phyloP scores from a whole-genome alignment of 2,113 vertebrate genomes.

The Neogale vison region DNA sequence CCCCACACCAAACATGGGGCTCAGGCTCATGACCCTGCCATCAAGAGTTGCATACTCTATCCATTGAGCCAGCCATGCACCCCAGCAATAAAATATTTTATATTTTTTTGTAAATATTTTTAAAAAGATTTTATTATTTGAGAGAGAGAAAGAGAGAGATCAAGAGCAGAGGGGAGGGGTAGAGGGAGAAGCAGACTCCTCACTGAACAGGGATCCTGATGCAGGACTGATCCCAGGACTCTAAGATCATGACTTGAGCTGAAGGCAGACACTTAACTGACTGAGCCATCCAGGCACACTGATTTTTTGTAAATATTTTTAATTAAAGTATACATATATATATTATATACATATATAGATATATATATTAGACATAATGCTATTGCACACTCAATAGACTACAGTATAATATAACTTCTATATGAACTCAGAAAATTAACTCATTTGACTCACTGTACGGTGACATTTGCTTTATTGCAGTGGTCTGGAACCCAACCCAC shows the following conservation, averaged over 20 bases:
- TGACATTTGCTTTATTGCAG: neutral
- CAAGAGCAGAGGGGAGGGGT: no score
- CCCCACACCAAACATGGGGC: neutral
- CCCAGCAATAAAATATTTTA: neutral
- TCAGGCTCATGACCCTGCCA: neutral
- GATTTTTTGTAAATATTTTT: neutral
- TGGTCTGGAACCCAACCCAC: neutral
- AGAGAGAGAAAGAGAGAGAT: no score
- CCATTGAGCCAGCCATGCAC: neutral
- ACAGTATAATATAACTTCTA: neutral
- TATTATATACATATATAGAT: no score
- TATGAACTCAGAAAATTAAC: neutral
- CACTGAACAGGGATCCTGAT: neutral
- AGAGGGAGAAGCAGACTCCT: neutral
- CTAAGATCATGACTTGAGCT: no score
- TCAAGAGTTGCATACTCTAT: neutral
- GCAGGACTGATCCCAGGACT: neutral
- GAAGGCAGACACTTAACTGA: neutral
- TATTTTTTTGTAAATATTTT: neutral
- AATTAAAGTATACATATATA: neutral
- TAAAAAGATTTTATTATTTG: no score
- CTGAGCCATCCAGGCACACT: neutral
- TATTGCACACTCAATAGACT: neutral
- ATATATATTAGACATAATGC: neutral
- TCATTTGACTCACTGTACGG: neutral